Conservation (phyloP, 37 sponge, comb jelly and placozoan genomes). For the Geodia barretti region DNA sequence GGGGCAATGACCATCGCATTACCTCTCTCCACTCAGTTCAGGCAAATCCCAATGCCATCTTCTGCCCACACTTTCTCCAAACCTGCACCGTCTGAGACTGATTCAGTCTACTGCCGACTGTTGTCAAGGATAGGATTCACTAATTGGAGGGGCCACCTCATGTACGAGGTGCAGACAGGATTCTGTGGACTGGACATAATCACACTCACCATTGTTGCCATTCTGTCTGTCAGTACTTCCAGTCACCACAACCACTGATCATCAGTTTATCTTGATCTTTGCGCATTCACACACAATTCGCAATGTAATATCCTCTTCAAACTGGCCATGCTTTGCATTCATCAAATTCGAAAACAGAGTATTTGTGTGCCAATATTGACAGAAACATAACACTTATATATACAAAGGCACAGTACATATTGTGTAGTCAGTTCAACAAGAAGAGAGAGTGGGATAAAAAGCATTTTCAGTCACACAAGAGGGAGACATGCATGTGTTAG, state of each 20-base stretch:
- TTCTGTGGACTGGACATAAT: not conserved
- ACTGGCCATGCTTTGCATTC: no score
- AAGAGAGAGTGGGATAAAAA: not conserved
- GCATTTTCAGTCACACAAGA: no score
- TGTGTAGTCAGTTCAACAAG: not conserved
- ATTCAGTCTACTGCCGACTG: not conserved
- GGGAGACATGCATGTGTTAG: not conserved
- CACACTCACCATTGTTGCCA: not conserved
- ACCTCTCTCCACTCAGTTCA: not conserved
- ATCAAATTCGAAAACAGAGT: no score
- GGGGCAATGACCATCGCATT: no score
- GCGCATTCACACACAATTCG: no score
- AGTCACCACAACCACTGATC: not conserved
- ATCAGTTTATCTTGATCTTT: no score
- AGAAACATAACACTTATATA: not conserved
- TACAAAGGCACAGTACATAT: not conserved
- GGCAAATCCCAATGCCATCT: not conserved
- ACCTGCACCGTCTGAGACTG: not conserved
- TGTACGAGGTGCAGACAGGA: not conserved
- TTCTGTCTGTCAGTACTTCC: no score
- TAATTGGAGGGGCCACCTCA: not conserved
- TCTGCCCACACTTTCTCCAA: not conserved
- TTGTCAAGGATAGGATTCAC: not conserved
- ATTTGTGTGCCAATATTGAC: not conserved
- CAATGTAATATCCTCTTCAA: no score